Evolutionary conservation across 2,888 invertebrate genomes (phyloP).

Genomic region (Gastrophysa polygoni): DNA sequence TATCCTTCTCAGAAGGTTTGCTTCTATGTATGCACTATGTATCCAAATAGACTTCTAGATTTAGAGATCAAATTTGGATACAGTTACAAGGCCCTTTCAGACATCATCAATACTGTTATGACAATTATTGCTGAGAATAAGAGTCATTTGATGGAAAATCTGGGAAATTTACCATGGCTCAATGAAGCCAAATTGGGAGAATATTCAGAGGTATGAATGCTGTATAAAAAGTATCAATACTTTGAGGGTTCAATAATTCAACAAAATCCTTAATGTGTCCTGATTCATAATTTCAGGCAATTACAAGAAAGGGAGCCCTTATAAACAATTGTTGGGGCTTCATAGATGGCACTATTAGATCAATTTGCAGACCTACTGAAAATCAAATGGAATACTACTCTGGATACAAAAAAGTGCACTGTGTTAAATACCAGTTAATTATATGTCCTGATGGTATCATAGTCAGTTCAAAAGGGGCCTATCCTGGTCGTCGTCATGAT

Average conservation of each 20-base stretch:
- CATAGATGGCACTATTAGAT: conserved; percentile 16
- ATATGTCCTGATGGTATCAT: conserved; percentile 37
- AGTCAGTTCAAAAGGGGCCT: conserved; percentile 25
- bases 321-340: conserved; percentile 14
- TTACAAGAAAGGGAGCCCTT: not conserved
- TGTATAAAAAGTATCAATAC: not conserved
- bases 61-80: conserved; percentile 21
- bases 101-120: conserved; percentile 9
- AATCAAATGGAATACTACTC: conserved; percentile 8
- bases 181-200: conserved; percentile 11
- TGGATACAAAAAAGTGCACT: conserved; percentile 11
- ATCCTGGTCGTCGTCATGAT: conserved; percentile 16
- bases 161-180: conserved; percentile 13
- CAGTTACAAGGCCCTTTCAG: not conserved
- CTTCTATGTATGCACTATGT: too few relatives aligned
- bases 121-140: conserved; percentile 7
- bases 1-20: conserved; percentile 25
- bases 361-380: conserved; percentile 12
- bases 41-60: too few relatives aligned
- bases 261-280: not conserved
- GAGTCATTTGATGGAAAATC: conserved; percentile 12
- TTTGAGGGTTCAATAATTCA: not conserved
- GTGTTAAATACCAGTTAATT: conserved; percentile 12
- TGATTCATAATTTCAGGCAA: not conserved
- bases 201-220: conserved; percentile 12